A percentile compares a stretch with the other conserved stretches of the same genome.
phyloP scores from a whole-genome alignment of 2,113 vertebrate genomes.

The Illadopsis cleaveri region DNA sequence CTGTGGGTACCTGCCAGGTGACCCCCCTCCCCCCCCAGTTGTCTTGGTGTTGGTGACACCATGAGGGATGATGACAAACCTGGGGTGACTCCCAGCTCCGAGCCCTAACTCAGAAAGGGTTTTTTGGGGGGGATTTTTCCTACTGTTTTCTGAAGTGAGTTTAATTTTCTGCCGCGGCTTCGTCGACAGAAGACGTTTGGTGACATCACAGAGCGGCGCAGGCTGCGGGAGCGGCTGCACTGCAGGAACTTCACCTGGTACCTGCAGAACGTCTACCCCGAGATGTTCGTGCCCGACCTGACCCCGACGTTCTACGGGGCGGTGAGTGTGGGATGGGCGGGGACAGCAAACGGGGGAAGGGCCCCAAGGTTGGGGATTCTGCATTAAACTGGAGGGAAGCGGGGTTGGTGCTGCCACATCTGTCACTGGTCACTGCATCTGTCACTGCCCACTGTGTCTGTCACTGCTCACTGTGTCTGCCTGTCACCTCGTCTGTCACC shows the following conservation, averaged over 20 bases:
- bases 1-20: neutral
- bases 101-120: fast-evolving
- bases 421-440: neutral
- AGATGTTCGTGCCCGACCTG: conserved; percentile 90
- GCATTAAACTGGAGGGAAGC: fast-evolving
- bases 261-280: conserved; percentile 89
- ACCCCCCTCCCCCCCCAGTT: fast-evolving
- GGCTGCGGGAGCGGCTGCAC: conserved; percentile 82
- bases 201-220: conserved; percentile 86
- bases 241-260: conserved; percentile 97
- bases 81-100: neutral
- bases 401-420: neutral
- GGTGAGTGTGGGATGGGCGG: conserved; percentile 65
- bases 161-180: neutral
- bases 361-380: fast-evolving
- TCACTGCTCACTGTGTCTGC: neutral
- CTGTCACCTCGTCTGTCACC: neutral
- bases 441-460: neutral
- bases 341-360: fast-evolving
- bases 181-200: conserved; percentile 83
- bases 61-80: fast-evolving
- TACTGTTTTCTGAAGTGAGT: neutral
- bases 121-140: neutral
- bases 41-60: fast-evolving
- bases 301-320: conserved; percentile 83